Evolutionary conservation across 2,888 invertebrate genomes (phyloP), one percentile per base, ranked within the genome.

Genomic region (Drosophila meridiana): DNA sequence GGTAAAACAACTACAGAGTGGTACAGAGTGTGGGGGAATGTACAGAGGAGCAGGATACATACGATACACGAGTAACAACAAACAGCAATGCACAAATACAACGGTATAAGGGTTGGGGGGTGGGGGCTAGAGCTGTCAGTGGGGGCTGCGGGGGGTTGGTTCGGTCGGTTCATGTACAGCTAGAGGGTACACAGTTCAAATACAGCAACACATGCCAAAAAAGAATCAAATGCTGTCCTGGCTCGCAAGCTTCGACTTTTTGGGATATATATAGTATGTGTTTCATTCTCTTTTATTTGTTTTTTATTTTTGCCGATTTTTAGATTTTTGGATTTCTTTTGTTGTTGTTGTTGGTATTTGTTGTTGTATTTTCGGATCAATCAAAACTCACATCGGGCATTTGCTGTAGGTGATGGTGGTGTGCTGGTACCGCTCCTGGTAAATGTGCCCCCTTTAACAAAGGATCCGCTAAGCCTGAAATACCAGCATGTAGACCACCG

Each of bases 361-460:
- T 69, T 20, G 63, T 26, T 66, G 56, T 36, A 34, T 63, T 60
- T 62, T 75, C 66, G 73, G 58, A 73, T 85, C 80, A 88, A 86
- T 83, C 87, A 91, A 92, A 93, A 93, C 93, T 93, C 93, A 93
- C 93, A 92, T 93, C 93, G 91, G 93, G 92, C 90, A 93, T 90
- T 89, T 93, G 93, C 90, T 93, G 93, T 90, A 93, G 93, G 92
- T 93, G 93, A 91, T 93, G 93, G 91, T 93, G 93, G 91, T 93
- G 93, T 90, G 91, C 91, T 91, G 93, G 93, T 91, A 93, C 87
- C 89, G 93, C 92, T 92, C 93, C 93, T 91, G 80, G 87, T 86
- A 93, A 92, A 91, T 93, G 93, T 90, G 93, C 92, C 91, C 93
- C 93, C 91, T 93, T 93, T 91, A 93, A 92, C 87, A 93, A 92